Evolutionary conservation across 2,113 vertebrate genomes (phyloP), one percentile per base, ranked within the genome.

Genomic region (Heptranchias perlo): DNA sequence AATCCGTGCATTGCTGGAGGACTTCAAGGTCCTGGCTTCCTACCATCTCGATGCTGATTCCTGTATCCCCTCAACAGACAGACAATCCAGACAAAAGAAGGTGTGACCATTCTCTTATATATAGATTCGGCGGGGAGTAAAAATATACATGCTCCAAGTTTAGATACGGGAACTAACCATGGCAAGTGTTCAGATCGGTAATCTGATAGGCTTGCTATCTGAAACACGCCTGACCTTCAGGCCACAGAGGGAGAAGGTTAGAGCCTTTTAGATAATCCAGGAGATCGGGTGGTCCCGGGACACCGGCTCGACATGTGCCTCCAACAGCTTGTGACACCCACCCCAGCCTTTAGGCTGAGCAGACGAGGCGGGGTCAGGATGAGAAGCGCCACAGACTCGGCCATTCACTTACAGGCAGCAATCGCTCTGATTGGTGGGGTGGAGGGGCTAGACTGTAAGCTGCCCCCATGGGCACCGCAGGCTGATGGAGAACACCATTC

Each of bases 161-260:
- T 98, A 98, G 97, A 97, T 97, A 97, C 97, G 97, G 96, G 97
- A 97, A 97, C 96, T 97, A 97, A 97, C 97, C 96, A 96, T 97
- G 97, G 96, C 97, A 97, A 97, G n/a, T 44, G n/a, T 82, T 44
- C 39, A 82, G 78, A 4, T 47, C 39, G 14, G 78, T 82, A 82
- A 82, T 23, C 78, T 82, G 6, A 82, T 82, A 18, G 78, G 78
- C 78, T 82, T 0, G 16, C 39, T 82, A 82, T 82, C 78, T 82
- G 39, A 44, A 82, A 23, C 78, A 47, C 16, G 78, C 39, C 16
- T 82, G 78, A 82, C 78, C 78, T 82, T 82, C 78, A 82, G 78
- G 31, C 16, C 8, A 47, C 78, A 82, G 44, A 82, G 78, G 14
- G 39, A 82, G n/a, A 44, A 21, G 39, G 39, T 18, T 73, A 1